phyloP scores from a whole-genome alignment of 2,797 vertebrate genomes.

The Petrocephalus schoutedeni region DNA sequence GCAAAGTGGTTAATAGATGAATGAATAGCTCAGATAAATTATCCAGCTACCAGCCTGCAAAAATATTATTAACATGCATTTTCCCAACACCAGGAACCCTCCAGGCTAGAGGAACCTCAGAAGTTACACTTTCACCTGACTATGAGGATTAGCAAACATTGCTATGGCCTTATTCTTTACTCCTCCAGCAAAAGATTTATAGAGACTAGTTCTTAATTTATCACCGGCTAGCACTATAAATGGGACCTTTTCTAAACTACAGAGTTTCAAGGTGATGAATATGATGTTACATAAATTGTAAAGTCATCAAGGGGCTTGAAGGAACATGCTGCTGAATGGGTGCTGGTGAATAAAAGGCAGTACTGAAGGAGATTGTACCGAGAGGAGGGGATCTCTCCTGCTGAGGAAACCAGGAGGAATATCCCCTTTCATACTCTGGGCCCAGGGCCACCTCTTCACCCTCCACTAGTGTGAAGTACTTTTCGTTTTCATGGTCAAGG shows the following conservation, averaged over 20 bases:
- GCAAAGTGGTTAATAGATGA: neutral
- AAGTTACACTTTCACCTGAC: neutral
- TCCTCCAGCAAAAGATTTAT: neutral
- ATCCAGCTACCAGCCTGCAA: neutral
- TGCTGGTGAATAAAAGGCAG: neutral
- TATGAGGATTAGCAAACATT: neutral
- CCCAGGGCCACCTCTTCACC: slow-evolving; percentile 49
- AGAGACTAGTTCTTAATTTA: neutral
- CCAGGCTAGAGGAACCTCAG: neutral
- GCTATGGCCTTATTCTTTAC: neutral
- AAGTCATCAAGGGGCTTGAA: neutral
- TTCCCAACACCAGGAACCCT: neutral
- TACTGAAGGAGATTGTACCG: slow-evolving; percentile 43
- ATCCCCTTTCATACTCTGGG: slow-evolving; percentile 62
- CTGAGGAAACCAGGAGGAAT: slow-evolving; percentile 59
- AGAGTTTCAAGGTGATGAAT: no score
- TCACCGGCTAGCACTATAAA: neutral
- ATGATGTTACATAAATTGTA: no score
- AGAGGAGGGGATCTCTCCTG: slow-evolving; percentile 67
- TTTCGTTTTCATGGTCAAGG: slow-evolving; percentile 62
- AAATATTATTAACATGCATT: neutral
- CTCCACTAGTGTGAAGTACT: slow-evolving; percentile 65
- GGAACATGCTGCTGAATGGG: neutral
- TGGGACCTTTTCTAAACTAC: neutral
- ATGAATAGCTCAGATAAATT: neutral